phyloP scores from a whole-genome alignment of 1,140 invertebrate species.

The Zaprionus gabonicus region DNA sequence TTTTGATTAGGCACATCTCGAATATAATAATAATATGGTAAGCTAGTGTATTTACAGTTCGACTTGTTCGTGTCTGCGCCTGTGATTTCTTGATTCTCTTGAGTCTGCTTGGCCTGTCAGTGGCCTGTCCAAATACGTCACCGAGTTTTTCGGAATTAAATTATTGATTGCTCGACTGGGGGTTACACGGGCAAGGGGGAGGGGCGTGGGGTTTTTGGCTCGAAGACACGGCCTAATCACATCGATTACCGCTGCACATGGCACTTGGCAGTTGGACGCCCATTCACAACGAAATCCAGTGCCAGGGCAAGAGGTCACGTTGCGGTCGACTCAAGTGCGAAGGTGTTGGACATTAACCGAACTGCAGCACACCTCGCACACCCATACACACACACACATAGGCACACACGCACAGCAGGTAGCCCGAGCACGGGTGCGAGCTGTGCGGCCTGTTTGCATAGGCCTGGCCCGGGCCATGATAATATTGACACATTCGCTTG shows the following conservation, averaged over 20 bases:
- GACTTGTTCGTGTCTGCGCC: background rate
- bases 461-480: conserved; percentile 56
- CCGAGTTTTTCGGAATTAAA: conserved; percentile 56
- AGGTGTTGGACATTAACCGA: conserved; percentile 77
- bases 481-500: conserved; percentile 75
- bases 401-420: conserved; percentile 16
- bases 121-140: conserved; percentile 80
- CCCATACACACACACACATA: background rate
- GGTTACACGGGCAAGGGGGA: conserved; percentile 23
- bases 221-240: conserved; percentile 74
- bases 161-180: conserved; percentile 76
- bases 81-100: conserved; percentile 47
- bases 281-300: conserved; percentile 70
- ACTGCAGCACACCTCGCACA: conserved; percentile 72
- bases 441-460: conserved; percentile 68
- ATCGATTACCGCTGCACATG: conserved; percentile 70
- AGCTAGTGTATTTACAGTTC: conserved; percentile 32
- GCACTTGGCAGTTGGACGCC: conserved; percentile 53
- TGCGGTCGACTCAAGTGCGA: conserved; percentile 59
- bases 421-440: conserved; percentile 20
- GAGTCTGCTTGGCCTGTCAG: conserved; percentile 66
- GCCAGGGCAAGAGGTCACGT: conserved; percentile 70
- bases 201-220: too few relatives aligned
- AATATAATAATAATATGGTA: too few relatives aligned
- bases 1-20: too few relatives aligned